phyloP scores from a whole-genome alignment of 2,888 invertebrate genomes.

The Chrysodeixis includens region DNA sequence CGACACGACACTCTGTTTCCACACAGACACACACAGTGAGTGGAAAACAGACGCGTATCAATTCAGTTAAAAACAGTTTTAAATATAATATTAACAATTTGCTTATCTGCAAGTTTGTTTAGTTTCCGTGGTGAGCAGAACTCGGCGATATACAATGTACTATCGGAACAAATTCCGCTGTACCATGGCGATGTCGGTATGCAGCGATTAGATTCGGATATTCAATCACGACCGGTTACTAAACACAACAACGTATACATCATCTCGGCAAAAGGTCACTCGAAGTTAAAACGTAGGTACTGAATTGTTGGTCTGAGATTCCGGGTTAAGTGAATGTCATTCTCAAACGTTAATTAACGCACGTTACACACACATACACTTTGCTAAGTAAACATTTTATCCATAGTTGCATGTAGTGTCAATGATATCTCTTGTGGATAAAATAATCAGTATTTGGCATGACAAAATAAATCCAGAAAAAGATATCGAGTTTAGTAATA shows the following conservation, averaged over 20 bases:
- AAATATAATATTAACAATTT: slow-evolving; percentile 42
- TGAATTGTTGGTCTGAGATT: neutral
- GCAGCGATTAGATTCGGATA: slow-evolving; percentile 28
- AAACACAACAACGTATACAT: slow-evolving; percentile 13
- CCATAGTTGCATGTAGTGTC: neutral
- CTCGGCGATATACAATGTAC: slow-evolving; percentile 42
- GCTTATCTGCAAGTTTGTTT: slow-evolving; percentile 48
- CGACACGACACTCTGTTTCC: slow-evolving; percentile 63
- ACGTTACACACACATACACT: neutral
- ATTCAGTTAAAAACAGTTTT: slow-evolving; percentile 47
- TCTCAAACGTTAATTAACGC: neutral
- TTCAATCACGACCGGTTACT: slow-evolving; percentile 34
- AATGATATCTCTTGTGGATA: neutral
- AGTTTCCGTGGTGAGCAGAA: slow-evolving; percentile 44
- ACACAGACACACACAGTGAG: slow-evolving; percentile 64
- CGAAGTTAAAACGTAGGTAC: neutral
- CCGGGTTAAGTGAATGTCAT: neutral
- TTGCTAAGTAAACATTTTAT: neutral
- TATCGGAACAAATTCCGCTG: slow-evolving; percentile 12
- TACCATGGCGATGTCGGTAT: slow-evolving; percentile 15
- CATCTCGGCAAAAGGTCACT: slow-evolving; percentile 2
- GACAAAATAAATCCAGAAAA: neutral
- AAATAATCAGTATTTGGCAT: neutral
- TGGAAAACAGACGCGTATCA: slow-evolving; percentile 70
- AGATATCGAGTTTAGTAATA: neutral